Evolutionary conservation across 2,888 invertebrate species (phyloP).

Genomic region (Perizoma flavofasciatum): DNA sequence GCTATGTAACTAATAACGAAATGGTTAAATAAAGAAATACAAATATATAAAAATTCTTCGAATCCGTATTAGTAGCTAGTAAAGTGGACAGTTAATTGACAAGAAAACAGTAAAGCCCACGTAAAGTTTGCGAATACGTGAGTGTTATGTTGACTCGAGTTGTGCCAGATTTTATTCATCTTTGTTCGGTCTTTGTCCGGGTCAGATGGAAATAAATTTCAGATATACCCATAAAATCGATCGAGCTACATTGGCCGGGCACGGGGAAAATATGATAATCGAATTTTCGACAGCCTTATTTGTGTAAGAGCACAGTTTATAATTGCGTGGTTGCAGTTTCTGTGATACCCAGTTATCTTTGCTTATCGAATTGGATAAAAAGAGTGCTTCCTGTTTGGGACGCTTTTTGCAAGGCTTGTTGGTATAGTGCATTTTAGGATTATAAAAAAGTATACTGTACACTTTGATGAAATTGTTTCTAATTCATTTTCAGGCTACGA

Average conservation of each 20-base stretch:
- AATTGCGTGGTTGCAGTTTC: constrained; percentile 5
- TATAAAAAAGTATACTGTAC: no score
- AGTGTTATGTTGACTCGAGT: no score
- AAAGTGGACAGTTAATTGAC: no score
- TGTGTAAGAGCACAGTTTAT: neutral
- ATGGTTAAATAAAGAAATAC: no score
- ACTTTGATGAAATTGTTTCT: neutral
- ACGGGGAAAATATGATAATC: neutral
- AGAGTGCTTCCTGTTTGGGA: neutral
- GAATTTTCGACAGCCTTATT: constrained; percentile 10
- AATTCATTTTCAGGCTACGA: constrained; percentile 77
- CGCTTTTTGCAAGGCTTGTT: no score
- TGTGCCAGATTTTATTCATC: neutral
- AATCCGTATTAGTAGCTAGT: no score
- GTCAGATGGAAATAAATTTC: neutral
- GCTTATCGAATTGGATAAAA: constrained; percentile 9
- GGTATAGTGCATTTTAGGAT: no score
- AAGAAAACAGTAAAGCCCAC: no score
- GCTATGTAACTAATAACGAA: no score
- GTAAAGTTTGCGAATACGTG: no score
- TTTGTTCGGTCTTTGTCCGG: neutral
- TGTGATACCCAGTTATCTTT: constrained; percentile 4
- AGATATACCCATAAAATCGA: constrained; percentile 14
- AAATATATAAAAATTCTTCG: no score
- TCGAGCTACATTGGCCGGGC: constrained; percentile 11